These are phyloP conservation scores for Liparis tanakae DNA, from an alignment of 2,797 vertebrate genomes.

Conservation along the genomic window DNA sequence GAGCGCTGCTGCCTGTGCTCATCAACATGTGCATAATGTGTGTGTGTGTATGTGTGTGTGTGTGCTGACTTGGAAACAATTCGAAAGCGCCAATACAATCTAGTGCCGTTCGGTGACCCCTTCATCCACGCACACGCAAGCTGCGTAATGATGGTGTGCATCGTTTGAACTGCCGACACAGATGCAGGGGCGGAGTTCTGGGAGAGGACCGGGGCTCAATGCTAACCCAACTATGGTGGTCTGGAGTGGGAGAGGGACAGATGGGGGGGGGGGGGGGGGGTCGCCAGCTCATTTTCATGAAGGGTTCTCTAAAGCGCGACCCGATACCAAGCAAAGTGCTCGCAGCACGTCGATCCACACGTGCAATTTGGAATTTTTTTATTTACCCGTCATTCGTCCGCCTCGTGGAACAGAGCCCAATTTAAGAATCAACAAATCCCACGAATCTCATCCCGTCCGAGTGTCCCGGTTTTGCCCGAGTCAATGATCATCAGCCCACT, in stretches of 20 bases:
- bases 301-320: not conserved
- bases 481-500: too few species aligned
- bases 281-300: conserved; percentile 19
- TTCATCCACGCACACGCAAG: conserved; percentile 23
- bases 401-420: not conserved
- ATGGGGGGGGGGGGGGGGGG: conserved; percentile 31
- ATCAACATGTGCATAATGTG: conserved; percentile 10
- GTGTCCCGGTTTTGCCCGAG: too few species aligned
- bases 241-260: conserved; percentile 45
- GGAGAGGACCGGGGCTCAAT: conserved; percentile 29
- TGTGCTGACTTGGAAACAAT: conserved; percentile 31
- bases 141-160: conserved; percentile 33
- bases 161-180: conserved; percentile 20
- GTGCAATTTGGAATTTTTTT: not conserved
- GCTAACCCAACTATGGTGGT: conserved; percentile 46
- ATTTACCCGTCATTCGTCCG: not conserved
- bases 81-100: conserved; percentile 27
- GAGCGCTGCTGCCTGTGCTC: conserved; percentile 35
- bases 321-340: not conserved
- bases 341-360: not conserved
- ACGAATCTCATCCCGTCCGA: not conserved
- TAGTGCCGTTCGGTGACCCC: conserved; percentile 10
- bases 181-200: not conserved
- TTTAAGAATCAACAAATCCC: not conserved
- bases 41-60: conserved; percentile 13